Base-by-base conservation (phyloP, 2,797 vertebrate genomes). In the Neomorphus geoffroyi region DNA sequence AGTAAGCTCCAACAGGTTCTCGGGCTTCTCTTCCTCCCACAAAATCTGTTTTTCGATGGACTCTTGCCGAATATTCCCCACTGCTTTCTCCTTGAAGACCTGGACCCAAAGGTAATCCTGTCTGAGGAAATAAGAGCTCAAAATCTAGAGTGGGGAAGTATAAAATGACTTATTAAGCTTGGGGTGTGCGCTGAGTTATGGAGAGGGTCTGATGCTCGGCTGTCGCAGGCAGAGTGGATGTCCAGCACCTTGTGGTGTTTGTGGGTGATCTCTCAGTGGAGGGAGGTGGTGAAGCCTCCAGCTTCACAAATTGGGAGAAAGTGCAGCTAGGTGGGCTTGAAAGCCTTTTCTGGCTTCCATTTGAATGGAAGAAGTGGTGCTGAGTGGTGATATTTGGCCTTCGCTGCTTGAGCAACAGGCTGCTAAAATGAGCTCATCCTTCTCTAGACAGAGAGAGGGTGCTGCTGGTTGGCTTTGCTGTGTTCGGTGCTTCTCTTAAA, bases 41-140 rank as follows among this genome's bases (percentile, higher is more conserved):
- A 0, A 0, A 64, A 28, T 24, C 73, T 86, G 75, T 30, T 89
- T 90, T 82, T 35, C 43, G 13, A 41, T 67, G 65, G 57, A n/a
- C 39, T 64, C 69, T 62, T 64, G 39, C 46, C 86, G 43, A 30
- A 2, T 60, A 18, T 58, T 83, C 72, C 35, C 88, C 26, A 41
- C 17, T 93, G 81, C 88, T 94, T 85, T 75, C 60, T 92, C 80
- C 84, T 94, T 82, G 78, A 92, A 80, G 69, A 74, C 57, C 54
- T 66, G 41, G 75, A 84, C 81, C 86, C 71, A 46, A 83, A 84
- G 84, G 69, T 80, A 51, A 92, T 93, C 69, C 82, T 94, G 93
- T 56, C 69, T 83, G 91, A 90, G 78, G 88, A 86, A 95, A 78
- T 58, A 79, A 78, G 51, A 94, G 66, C 93, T 88, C 39, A 4